These are phyloP conservation scores for Chlamydotis undulata DNA, from an alignment of 2,113 vertebrate species.

Conservation along the genomic window DNA sequence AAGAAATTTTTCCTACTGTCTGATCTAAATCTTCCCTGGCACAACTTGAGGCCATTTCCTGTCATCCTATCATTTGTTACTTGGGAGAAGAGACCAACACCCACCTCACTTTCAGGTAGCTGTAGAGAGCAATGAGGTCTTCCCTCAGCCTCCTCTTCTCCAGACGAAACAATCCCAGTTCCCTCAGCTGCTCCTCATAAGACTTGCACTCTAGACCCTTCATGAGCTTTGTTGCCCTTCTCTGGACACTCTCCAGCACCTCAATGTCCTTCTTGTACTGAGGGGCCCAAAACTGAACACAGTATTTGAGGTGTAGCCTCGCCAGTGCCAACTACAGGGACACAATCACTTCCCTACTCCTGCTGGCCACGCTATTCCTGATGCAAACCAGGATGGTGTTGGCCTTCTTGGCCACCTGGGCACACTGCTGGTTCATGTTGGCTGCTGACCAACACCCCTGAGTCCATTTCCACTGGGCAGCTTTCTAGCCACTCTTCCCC, in stretches of 20 bases:
- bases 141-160: background rate
- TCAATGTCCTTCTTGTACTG: background rate
- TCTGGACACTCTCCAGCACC: rapidly evolving
- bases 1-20: background rate
- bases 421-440: background rate
- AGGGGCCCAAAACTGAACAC: background rate
- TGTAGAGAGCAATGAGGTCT: background rate
- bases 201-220: background rate
- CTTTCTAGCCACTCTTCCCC: background rate
- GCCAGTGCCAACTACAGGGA: rapidly evolving
- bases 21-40: background rate
- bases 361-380: background rate
- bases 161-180: rapidly evolving
- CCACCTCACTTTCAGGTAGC: background rate
- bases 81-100: rapidly evolving
- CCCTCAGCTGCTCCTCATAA: background rate
- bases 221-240: rapidly evolving
- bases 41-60: background rate
- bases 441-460: background rate
- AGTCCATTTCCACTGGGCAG: rapidly evolving
- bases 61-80: background rate
- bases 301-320: rapidly evolving
- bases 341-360: background rate
- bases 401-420: background rate
- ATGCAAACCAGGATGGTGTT: background rate